Conservation (phyloP, 2,113 vertebrate species). For the Nerophis lumbriciformis region DNA sequence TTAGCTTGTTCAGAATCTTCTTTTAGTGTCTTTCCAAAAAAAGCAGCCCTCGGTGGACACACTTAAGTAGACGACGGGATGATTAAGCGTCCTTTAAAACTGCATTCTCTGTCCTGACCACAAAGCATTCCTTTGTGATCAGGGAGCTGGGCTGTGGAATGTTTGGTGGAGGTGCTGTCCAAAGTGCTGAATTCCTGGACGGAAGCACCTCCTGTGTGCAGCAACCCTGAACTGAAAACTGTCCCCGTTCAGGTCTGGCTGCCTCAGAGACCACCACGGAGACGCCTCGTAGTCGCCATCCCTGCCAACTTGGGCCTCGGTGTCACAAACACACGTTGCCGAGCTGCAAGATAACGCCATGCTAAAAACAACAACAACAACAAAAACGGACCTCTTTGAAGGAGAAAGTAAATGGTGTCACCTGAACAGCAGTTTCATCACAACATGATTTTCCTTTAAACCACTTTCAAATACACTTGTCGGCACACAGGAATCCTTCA, state of each 20-base stretch:
- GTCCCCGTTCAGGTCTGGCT: constrained; percentile 39
- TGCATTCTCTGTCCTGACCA: constrained; percentile 48
- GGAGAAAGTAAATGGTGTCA: too few species aligned
- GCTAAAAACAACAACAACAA: not conserved
- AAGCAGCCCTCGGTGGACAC: too few species aligned
- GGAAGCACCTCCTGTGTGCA: constrained; percentile 69
- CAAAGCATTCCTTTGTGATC: constrained; percentile 46
- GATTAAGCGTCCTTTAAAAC: constrained; percentile 20
- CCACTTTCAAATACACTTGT: too few species aligned
- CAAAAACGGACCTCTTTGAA: too few species aligned
- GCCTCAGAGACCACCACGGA: constrained; percentile 7
- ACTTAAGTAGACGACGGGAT: too few species aligned
- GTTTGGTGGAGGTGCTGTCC: constrained; percentile 76
- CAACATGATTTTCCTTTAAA: not conserved
- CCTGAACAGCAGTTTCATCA: not conserved
- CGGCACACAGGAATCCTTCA: too few species aligned
- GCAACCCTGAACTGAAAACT: constrained; percentile 51
- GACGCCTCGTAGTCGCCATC: not conserved
- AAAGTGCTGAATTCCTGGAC: constrained; percentile 78
- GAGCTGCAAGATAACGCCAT: not conserved
- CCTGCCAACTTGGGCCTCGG: not conserved
- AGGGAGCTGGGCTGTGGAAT: constrained; percentile 56
- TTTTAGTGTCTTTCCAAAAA: too few species aligned
- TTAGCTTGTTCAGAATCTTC: not conserved
- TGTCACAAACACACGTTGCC: not conserved